Evolutionary conservation across 2,113 vertebrate genomes (phyloP), one percentile per base, ranked within the genome.

Genomic region (Ramphastos sulfuratus): DNA sequence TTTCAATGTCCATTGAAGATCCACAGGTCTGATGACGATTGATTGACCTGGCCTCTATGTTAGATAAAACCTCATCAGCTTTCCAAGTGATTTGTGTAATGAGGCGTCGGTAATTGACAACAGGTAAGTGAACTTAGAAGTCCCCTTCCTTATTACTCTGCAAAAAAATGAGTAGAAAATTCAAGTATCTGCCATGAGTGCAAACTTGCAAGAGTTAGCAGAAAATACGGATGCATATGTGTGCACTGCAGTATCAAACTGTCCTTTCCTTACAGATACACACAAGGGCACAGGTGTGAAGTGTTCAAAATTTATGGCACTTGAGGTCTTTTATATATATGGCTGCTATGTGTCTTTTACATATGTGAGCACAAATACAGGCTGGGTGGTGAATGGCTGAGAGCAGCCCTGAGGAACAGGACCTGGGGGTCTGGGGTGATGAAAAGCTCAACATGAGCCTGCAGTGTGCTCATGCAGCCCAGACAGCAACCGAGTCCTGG

Each of bases 31-130:
- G 98, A 98, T 98, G 98, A 98, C 97, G 87, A 99, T 99, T 98
- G 98, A 99, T 98, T 98, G 97, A 98, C 97, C 97, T 98, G 98
- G 98, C 98, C 98, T 98, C 95, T 97, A 96, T 98, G 98, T 98
- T 98, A 98, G 98, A 98, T 98, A 98, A 98, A 98, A 99, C 97
- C 98, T 99, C 98, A 99, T 99, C 98, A 98, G 98, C 97, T 96
- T 98, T 98, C 98, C 73, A 95, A 98, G 98, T 97, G 98, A 98
- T 98, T 98, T 98, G 98, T 98, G 98, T 99, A 99, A 99, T 99
- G 98, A 99, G 98, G 98, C 98, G 31, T 98, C 97, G 97, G 99
- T 99, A 97, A 99, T 98, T 98, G 98, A 98, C 97, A 98, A 97
- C 95, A 97, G 96, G 97, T 97, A 98, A 97, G 97, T 96, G 98